Conservation (phyloP, 2,888 invertebrate genomes). For the Cryptus armator region DNA sequence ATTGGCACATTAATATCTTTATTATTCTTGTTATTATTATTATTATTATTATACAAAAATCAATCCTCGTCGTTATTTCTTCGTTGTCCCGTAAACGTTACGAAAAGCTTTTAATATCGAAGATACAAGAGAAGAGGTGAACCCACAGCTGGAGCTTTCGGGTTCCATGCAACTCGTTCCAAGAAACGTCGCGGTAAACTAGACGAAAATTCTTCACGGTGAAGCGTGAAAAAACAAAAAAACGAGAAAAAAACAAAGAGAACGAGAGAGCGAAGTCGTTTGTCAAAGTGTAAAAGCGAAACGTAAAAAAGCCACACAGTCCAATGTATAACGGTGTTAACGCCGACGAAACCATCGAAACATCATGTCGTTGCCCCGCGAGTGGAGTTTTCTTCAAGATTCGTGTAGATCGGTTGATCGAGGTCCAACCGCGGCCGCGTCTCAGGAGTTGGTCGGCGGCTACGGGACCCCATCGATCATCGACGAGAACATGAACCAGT, state of each 20-base stretch:
- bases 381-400: slow-evolving; percentile 87
- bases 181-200: no score
- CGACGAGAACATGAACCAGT: slow-evolving; percentile 83
- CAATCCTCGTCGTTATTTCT: background rate
- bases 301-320: slow-evolving; percentile 71
- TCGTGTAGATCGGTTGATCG: slow-evolving; percentile 83
- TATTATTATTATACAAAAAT: background rate
- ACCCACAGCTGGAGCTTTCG: slow-evolving; percentile 21
- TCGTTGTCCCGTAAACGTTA: background rate
- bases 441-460: slow-evolving; percentile 80
- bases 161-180: background rate
- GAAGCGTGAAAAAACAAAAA: no score
- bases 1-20: slow-evolving; percentile 20
- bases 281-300: slow-evolving; percentile 46
- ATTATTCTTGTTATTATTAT: slow-evolving; percentile 8
- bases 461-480: slow-evolving; percentile 74
- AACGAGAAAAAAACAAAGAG: background rate
- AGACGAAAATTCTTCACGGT: no score
- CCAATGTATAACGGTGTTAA: slow-evolving; percentile 84
- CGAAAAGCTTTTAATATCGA: no score
- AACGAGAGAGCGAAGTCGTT: slow-evolving; percentile 16
- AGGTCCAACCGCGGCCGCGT: slow-evolving; percentile 74
- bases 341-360: slow-evolving; percentile 76
- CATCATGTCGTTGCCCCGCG: slow-evolving; percentile 88
- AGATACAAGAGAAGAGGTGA: background rate